These are phyloP conservation scores for Neria commutata DNA, from an alignment of 2,888 invertebrate species.

Conservation along the genomic window DNA sequence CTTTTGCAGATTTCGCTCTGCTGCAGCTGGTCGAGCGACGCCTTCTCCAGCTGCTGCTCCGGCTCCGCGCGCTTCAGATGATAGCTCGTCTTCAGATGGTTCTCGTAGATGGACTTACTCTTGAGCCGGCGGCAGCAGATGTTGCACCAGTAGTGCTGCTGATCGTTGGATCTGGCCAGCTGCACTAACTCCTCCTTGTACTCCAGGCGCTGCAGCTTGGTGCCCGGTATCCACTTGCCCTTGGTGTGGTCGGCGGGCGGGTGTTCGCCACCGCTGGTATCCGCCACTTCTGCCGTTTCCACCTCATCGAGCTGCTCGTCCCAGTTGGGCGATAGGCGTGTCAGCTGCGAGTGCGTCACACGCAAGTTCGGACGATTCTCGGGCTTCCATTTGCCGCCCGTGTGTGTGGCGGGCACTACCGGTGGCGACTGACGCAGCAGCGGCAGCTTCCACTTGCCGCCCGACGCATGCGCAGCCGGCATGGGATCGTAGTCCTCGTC, in stretches of 20 bases:
- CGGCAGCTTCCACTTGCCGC: constrained; percentile 41
- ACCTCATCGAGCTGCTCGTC: constrained; percentile 62
- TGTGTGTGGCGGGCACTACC: constrained; percentile 66
- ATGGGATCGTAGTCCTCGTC: constrained; percentile 66
- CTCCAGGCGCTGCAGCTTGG: constrained; percentile 66
- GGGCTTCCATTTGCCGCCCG: constrained; percentile 80
- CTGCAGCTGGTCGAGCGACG: constrained; percentile 53
- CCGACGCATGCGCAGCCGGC: constrained; percentile 36
- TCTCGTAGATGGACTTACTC: constrained; percentile 75
- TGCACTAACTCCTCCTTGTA: constrained; percentile 61
- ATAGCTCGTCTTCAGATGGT: constrained; percentile 76
- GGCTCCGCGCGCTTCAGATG: constrained; percentile 72
- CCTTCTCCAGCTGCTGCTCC: constrained; percentile 73
- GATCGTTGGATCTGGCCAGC: constrained; percentile 38
- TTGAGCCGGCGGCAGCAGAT: constrained; percentile 79
- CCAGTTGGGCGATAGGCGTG: constrained; percentile 64
- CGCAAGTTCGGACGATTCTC: constrained; percentile 59
- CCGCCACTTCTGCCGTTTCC: constrained; percentile 53
- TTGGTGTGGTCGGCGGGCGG: constrained; percentile 76
- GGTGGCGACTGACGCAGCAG: constrained; percentile 46
- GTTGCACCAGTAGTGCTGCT: constrained; percentile 73
- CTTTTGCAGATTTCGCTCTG: constrained; percentile 29
- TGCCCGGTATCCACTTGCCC: constrained; percentile 79
- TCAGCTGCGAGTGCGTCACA: constrained; percentile 42
- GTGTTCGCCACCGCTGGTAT: constrained; percentile 60